A percentile compares a stretch with the other conserved stretches of the same genome.
Evolutionary conservation across 2,888 invertebrate species (phyloP).

Genomic region (Polymixis lichenea): DNA sequence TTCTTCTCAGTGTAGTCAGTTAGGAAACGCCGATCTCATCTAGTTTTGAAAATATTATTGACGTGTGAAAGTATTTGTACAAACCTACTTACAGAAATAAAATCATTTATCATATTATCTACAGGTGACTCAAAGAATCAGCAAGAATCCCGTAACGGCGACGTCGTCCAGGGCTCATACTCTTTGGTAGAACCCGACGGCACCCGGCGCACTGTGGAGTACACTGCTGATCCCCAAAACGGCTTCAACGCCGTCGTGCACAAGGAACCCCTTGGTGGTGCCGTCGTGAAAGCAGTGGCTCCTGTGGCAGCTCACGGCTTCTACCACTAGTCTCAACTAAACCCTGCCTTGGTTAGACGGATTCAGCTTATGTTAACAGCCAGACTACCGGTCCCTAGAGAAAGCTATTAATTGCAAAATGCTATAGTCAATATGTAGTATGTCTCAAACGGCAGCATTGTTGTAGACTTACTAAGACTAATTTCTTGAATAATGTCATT

Average conservation of each 20-base stretch:
- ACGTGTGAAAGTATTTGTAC: too few relatives aligned
- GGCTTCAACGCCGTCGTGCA: conserved; percentile 93
- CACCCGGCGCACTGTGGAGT: conserved; percentile 91
- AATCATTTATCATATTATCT: neutral
- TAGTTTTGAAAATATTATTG: too few relatives aligned
- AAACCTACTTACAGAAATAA: too few relatives aligned
- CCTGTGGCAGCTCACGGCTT: conserved; percentile 78
- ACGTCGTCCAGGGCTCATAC: conserved; percentile 92
- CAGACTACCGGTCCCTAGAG: neutral
- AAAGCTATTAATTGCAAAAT: neutral
- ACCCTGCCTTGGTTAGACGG: conserved; percentile 58
- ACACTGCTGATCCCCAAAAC: conserved; percentile 92
- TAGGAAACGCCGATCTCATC: too few relatives aligned
- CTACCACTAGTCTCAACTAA: conserved; percentile 76
- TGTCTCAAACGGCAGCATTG: neutral
- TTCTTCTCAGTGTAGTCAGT: too few relatives aligned
- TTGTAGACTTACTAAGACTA: neutral
- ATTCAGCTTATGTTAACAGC: conserved; percentile 53
- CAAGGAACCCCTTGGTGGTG: conserved; percentile 89
- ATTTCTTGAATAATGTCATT: neutral
- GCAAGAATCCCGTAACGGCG: conserved; percentile 90
- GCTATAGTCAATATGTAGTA: neutral
- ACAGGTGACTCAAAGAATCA: conserved; percentile 88
- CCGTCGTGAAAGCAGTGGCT: conserved; percentile 84
- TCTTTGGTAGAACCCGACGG: conserved; percentile 92